Base-by-base conservation (phyloP, 2,797 vertebrate genomes). In the Notoglanidium macrostoma region DNA sequence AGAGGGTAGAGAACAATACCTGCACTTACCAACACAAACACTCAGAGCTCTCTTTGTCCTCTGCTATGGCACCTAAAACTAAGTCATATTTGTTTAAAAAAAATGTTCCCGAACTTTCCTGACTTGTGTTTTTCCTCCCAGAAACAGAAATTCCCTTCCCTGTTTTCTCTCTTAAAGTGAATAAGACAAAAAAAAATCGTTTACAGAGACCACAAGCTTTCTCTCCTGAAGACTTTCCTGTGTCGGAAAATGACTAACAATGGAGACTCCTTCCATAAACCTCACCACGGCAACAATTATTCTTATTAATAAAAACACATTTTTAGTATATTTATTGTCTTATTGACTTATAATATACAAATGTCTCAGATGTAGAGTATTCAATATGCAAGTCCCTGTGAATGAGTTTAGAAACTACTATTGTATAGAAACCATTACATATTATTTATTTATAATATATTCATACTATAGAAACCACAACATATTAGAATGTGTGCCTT, bases 11-110 rank as follows among this genome's bases (percentile, higher is more conserved):
- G 11, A 51, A 85, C 61, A 89, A 87, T 59, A 79, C 54, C 6
- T 57, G 23, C 23, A 54, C 78, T 73, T 32, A 65, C 72, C n/a
- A 88, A 83, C 76, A 80, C 68, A 84, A 76, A 86, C 57, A 68
- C 15, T 61, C 68, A 12, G 70, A 15, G 10, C 44, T 63, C 40
- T 21, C 11, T 61, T 44, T 61, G 51, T 26, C 51, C 29, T 57
- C 76, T 78, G 29, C 3, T 32, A 5, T 10, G 54, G 32, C 32
- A 77, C 74, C 15, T 10, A 77, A 78, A 32, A 77, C 14, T 0
- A 0, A n/a, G n/a, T 1, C n/a, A 77, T n/a, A 12, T 49, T 17
- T 57, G n/a, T 35, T 21, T 0, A 4, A n/a, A 76, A 76, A 10
- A 55, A 51, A 8, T 51, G 3, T 51, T 51, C 2, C 73, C 51